Conservation (phyloP, 2,113 vertebrate species). For the Tenebrosternarchus preto region DNA sequence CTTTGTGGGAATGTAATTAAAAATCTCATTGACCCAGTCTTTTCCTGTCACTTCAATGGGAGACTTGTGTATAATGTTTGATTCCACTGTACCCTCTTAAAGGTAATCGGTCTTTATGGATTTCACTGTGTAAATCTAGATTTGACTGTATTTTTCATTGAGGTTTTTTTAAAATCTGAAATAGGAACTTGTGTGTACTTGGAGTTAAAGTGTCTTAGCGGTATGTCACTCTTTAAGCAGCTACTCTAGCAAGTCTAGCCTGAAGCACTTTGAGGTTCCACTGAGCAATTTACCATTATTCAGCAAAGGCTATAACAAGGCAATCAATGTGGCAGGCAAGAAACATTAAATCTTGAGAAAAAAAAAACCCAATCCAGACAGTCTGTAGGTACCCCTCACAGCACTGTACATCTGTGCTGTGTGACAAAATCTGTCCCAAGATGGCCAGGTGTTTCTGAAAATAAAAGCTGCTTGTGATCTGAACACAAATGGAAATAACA, state of each 20-base stretch:
- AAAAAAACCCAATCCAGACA: background rate
- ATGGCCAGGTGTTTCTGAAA: constrained; percentile 13
- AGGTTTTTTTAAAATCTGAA: constrained; percentile 35
- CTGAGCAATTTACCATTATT: constrained; percentile 36
- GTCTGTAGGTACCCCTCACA: constrained; percentile 12
- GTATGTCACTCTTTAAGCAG: constrained; percentile 27
- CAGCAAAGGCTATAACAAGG: constrained; percentile 1
- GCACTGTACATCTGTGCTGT: constrained; percentile 1
- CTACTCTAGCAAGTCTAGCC: constrained; percentile 15
- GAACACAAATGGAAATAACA: constrained; percentile 29
- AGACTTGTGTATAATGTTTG: constrained; percentile 53
- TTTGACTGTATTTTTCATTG: constrained; percentile 23
- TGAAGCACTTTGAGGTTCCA: constrained; percentile 5
- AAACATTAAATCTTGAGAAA: constrained; percentile 32
- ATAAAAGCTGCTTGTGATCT: constrained; percentile 6
- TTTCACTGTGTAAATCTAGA: constrained; percentile 18
- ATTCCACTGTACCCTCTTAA: constrained; percentile 39
- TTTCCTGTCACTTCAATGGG: constrained; percentile 63
- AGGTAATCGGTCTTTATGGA: constrained; percentile 14
- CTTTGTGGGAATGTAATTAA: constrained; percentile 74
- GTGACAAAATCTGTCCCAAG: constrained; percentile 17
- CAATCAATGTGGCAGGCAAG: constrained; percentile 20
- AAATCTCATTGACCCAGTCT: constrained; percentile 73
- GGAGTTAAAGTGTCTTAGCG: constrained; percentile 22
- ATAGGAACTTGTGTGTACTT: constrained; percentile 20